Evolutionary conservation across 2,888 invertebrate species (phyloP).

Genomic region (Autographa gamma): DNA sequence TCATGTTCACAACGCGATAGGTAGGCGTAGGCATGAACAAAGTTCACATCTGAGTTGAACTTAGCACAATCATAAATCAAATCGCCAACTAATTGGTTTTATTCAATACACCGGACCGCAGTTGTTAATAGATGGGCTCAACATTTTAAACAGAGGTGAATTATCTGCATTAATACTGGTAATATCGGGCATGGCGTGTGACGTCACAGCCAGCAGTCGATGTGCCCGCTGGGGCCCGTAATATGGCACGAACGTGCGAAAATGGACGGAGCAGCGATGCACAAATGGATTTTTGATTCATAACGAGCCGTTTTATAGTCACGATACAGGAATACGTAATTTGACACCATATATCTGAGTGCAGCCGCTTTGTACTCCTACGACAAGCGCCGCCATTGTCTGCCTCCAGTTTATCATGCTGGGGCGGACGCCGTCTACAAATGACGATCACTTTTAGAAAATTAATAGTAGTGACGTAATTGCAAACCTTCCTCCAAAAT

Average conservation of each 20-base stretch:
- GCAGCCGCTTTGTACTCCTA: conserved; percentile 1
- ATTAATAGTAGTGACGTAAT: background rate
- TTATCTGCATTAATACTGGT: conserved; percentile 30
- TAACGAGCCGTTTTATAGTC: conserved; percentile 49
- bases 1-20: background rate
- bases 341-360: conserved; percentile 42
- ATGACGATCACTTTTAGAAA: background rate
- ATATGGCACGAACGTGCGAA: conserved; percentile 34
- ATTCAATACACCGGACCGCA: conserved; percentile 27
- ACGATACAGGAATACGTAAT: conserved; percentile 50
- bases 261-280: conserved; percentile 43
- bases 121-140: conserved; percentile 32
- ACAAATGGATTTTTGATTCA: conserved; percentile 63
- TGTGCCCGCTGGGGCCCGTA: conserved; percentile 30
- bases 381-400: conserved; percentile 10
- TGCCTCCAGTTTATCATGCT: background rate
- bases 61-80: conserved; percentile 35
- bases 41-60: conserved; percentile 24
- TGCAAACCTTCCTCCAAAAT: too few relatives aligned
- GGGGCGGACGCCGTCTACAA: background rate
- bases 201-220: conserved; percentile 36
- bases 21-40: conserved; percentile 9
- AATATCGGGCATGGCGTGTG: conserved; percentile 26
- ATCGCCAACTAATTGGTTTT: conserved; percentile 38
- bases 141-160: conserved; percentile 40